Evolutionary conservation across 1,140 invertebrate species (phyloP).

Genomic region (Drosophila busckii): DNA sequence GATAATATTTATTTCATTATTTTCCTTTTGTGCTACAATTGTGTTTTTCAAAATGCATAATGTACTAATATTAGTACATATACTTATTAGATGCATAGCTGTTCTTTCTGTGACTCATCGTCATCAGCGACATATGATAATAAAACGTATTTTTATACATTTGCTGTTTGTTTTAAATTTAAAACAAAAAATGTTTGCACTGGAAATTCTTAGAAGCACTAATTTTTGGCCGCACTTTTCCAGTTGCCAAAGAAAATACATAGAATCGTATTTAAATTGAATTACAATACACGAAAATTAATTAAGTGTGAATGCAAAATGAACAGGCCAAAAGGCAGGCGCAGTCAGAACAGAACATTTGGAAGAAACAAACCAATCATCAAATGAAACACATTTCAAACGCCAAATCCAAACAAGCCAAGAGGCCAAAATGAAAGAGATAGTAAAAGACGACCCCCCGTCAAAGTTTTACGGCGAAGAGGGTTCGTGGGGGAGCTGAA

Average conservation of each 20-base stretch:
- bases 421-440: conserved; percentile 5
- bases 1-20: conserved; percentile 32
- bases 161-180: conserved; percentile 21
- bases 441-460: conserved; percentile 47
- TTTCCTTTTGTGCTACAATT: conserved; percentile 32
- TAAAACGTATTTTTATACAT: conserved; percentile 57
- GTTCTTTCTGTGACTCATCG: conserved; percentile 26
- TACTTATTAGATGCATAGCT: conserved; percentile 8
- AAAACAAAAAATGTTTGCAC: conserved; percentile 11
- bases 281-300: conserved; percentile 42
- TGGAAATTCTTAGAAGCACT: conserved; percentile 19
- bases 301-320: conserved; percentile 60
- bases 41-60: conserved; percentile 27
- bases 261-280: conserved; percentile 32
- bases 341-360: conserved; percentile 3
- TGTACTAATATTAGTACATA: conserved; percentile 47
- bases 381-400: conserved; percentile 45
- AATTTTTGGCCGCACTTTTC: conserved; percentile 16
- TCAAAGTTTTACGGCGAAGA: conserved; percentile 45
- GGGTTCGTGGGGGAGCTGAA: conserved; percentile 7
- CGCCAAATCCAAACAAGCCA: conserved; percentile 27
- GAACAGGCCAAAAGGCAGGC: conserved; percentile 35
- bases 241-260: conserved; percentile 22
- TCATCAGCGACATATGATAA: conserved; percentile 39
- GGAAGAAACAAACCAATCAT: conserved; percentile 24